Conservation (phyloP, 2,113 vertebrate genomes). For the Panurus biarmicus region DNA sequence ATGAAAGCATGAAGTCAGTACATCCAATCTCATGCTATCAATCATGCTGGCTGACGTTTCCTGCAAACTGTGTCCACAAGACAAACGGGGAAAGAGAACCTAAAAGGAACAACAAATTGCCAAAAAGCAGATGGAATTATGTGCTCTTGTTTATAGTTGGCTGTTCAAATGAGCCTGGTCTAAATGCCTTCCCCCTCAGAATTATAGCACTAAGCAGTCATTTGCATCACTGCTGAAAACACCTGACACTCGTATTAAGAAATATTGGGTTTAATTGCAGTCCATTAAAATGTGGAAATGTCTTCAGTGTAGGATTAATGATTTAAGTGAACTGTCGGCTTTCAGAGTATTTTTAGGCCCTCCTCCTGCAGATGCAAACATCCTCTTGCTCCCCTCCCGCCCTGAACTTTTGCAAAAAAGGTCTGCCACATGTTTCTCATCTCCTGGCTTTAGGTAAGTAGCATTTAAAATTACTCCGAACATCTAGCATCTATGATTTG, state of each 20-base stretch:
- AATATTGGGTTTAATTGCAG: constrained; percentile 75
- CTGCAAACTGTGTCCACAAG: constrained; percentile 80
- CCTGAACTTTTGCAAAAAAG: constrained; percentile 64
- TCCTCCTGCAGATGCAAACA: constrained; percentile 67
- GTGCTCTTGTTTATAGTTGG: constrained; percentile 82
- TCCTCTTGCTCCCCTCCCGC: constrained; percentile 35
- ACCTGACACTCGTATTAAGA: constrained; percentile 79
- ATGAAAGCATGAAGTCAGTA: constrained; percentile 84
- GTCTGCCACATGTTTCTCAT: constrained; percentile 75
- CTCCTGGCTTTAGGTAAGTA: constrained; percentile 70
- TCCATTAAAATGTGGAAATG: constrained; percentile 75
- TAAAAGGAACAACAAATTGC: constrained; percentile 77
- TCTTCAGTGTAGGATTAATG: constrained; percentile 69
- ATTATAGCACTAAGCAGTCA: constrained; percentile 68
- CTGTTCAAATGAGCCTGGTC: constrained; percentile 66
- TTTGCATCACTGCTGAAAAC: constrained; percentile 75
- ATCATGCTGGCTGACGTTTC: constrained; percentile 80
- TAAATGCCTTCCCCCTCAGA: constrained; percentile 79
- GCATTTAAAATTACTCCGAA: constrained; percentile 61
- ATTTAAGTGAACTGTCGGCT: constrained; percentile 71
- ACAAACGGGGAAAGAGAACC: constrained; percentile 72
- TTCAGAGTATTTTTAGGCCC: constrained; percentile 65
- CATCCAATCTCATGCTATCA: constrained; percentile 81
- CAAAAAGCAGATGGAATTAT: constrained; percentile 79
- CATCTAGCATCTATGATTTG: constrained; percentile 64